Evolutionary conservation across 2,888 invertebrate species (phyloP), one percentile per base, ranked within the genome.

Genomic region (Neria commutata): DNA sequence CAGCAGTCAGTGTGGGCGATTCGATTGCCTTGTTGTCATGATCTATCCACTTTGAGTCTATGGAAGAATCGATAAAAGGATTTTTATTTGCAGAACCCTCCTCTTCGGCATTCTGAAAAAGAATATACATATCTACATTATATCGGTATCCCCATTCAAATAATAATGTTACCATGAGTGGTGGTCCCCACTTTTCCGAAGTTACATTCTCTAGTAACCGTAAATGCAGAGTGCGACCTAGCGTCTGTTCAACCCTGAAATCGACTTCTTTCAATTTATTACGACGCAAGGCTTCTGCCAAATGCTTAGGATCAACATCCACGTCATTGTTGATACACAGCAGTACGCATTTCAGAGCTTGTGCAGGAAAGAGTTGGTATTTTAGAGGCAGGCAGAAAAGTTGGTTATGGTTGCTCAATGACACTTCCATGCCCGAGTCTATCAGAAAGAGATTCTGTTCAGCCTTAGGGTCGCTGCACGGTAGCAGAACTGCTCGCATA

Each of bases 301-400:
- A 58, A 42, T 61, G 10, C 23, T 42, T 51, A 65, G 52, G 19
- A 17, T 55, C 8, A 37, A 14, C 37, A 14, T 37, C 37, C 11
- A 8, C 11, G 5, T 6, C 4, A 42, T 42, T 26, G n/a, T 56
- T 59, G 19, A 65, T 26, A 0, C 68, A 67, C 42, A 61, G 24
- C 10, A 68, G 56, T 17, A 56, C 46, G 52, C 68, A 68, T 49
- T 63, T 65, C 5, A 68, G 59, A 6, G 68, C 67, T 26, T 67
- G 56, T 6, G 62, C 60, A 3, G 66, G 61, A 6, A 63, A 53
- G n/a, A 62, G 25, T 16, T 47, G 57, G 17, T 63, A 66, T 2
- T 53, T 52, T 17, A 33, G 8, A 1, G 65, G 65, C 6, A 61
- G 42, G 29, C 48, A 24, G 46, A 54, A 68, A 3, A 63, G 34